A percentile compares a stretch with the other conserved stretches of the same genome.
phyloP scores from a whole-genome alignment of 2,797 vertebrate genomes.

The Alca torda region DNA sequence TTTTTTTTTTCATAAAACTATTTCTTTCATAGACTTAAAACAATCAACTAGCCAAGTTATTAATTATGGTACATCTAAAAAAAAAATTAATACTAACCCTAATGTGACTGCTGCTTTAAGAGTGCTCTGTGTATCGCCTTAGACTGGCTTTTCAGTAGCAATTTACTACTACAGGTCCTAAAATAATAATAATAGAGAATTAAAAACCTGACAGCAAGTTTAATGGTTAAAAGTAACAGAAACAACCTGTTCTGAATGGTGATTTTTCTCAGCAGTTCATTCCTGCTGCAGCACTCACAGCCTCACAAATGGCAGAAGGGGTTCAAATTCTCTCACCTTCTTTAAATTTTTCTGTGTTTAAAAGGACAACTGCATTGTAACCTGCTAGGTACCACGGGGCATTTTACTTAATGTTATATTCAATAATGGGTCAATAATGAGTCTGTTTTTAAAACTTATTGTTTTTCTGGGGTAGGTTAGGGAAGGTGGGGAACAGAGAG shows the following conservation, averaged over 20 bases:
- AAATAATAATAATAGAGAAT: slow-evolving; percentile 79
- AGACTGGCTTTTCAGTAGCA: slow-evolving; percentile 81
- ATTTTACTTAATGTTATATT: slow-evolving; percentile 48
- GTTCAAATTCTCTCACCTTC: slow-evolving; percentile 40
- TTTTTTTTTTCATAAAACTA: slow-evolving; percentile 77
- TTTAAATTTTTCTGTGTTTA: not conserved
- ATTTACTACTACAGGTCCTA: slow-evolving; percentile 83
- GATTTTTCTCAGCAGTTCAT: slow-evolving; percentile 59
- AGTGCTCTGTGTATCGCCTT: slow-evolving; percentile 77
- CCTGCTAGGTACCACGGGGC: slow-evolving; percentile 50
- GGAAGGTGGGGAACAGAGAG: slow-evolving; percentile 10
- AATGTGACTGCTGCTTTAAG: slow-evolving; percentile 81
- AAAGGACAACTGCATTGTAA: slow-evolving; percentile 63
- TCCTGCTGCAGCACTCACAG: slow-evolving; percentile 61
- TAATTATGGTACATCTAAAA: slow-evolving; percentile 81
- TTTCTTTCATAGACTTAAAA: slow-evolving; percentile 81
- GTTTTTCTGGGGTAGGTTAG: slow-evolving; percentile 40
- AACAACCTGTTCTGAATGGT: slow-evolving; percentile 65
- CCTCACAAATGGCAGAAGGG: slow-evolving; percentile 53
- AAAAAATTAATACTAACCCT: slow-evolving; percentile 80
- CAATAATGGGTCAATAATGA: slow-evolving; percentile 28
- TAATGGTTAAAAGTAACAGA: slow-evolving; percentile 70
- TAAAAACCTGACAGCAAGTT: slow-evolving; percentile 76
- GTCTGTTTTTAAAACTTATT: slow-evolving; percentile 56
- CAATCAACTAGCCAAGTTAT: slow-evolving; percentile 80